phyloP scores from a whole-genome alignment of 2,113 vertebrate species.

The Panurus biarmicus region DNA sequence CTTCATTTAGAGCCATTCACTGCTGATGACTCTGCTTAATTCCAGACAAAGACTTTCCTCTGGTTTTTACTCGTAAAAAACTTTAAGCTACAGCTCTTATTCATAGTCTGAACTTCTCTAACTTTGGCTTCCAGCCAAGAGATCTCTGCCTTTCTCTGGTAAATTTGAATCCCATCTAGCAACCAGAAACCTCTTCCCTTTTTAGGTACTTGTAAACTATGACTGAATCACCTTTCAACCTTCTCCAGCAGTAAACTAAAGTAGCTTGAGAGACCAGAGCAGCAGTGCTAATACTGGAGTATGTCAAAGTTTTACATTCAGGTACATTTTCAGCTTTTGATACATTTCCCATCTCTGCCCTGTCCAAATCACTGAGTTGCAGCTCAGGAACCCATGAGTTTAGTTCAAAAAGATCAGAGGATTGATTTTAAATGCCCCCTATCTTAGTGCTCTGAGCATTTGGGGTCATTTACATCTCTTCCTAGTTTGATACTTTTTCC shows the following conservation, averaged over 20 bases:
- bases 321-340: background rate
- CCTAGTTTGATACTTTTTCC: background rate
- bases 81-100: conserved; percentile 16
- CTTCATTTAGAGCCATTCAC: background rate
- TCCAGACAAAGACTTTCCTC: background rate
- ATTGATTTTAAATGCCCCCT: background rate
- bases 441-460: background rate
- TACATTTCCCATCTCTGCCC: background rate
- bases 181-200: conserved; percentile 39
- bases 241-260: background rate
- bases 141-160: background rate
- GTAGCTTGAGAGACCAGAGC: background rate
- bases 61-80: background rate
- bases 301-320: background rate
- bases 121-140: conserved; percentile 7
- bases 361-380: background rate
- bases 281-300: background rate
- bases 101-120: background rate
- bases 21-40: background rate
- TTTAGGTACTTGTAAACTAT: conserved; percentile 27
- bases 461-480: background rate
- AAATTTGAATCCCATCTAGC: background rate
- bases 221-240: conserved; percentile 32
- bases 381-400: background rate
- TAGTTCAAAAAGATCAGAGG: background rate